Conservation (phyloP, 2,888 invertebrate genomes). For the Archips crataeganus region DNA sequence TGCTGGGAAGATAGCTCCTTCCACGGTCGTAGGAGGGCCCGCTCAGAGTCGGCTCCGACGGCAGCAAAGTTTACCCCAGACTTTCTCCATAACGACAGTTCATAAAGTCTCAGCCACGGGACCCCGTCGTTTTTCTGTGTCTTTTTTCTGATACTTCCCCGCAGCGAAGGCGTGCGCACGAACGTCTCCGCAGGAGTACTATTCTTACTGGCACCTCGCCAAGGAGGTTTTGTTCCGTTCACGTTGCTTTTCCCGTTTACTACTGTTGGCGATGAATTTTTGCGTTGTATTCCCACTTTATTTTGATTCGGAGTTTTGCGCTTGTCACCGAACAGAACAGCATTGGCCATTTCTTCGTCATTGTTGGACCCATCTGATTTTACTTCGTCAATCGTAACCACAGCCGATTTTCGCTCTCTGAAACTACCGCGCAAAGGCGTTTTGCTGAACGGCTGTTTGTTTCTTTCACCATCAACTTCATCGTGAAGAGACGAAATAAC, state of each 20-base stretch:
- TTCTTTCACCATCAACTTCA: constrained; percentile 78
- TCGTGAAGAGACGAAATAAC: constrained; percentile 67
- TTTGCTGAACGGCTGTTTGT: constrained; percentile 69
- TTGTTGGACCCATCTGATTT: constrained; percentile 75
- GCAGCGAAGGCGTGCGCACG: constrained; percentile 71
- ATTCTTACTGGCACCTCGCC: constrained; percentile 76
- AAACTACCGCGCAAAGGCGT: constrained; percentile 75
- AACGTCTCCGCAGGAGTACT: constrained; percentile 68
- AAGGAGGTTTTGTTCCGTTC: constrained; percentile 77
- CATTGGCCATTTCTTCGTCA: constrained; percentile 71
- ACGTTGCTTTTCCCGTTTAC: constrained; percentile 63
- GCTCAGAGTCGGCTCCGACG: constrained; percentile 74
- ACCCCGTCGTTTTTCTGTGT: constrained; percentile 72
- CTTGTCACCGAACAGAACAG: constrained; percentile 74
- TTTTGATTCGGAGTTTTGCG: constrained; percentile 62
- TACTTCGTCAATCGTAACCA: constrained; percentile 81
- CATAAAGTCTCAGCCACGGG: constrained; percentile 85
- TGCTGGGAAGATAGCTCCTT: constrained; percentile 70
- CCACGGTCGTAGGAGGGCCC: constrained; percentile 75
- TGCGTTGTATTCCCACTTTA: constrained; percentile 67
- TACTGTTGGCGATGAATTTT: constrained; percentile 62
- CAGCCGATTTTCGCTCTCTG: constrained; percentile 76
- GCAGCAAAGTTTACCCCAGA: constrained; percentile 78
- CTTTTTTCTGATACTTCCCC: constrained; percentile 78
- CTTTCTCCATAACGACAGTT: constrained; percentile 84